Evolutionary conservation across 2,113 vertebrate species (phyloP).

Genomic region (Campylorhamphus procurvoides): DNA sequence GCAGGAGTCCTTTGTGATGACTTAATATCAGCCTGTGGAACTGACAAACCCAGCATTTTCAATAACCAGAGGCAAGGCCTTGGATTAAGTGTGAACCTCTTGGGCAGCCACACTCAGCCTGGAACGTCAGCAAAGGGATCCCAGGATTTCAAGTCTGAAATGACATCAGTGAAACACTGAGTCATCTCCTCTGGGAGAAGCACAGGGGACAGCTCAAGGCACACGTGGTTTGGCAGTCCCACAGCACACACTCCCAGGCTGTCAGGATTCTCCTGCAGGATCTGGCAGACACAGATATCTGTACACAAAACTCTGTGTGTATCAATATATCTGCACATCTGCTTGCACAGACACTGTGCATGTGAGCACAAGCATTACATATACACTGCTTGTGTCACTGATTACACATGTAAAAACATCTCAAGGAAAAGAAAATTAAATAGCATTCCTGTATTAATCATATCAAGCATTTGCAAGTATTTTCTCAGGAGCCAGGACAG

Average conservation of each 20-base stretch:
- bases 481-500: neutral
- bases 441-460: neutral
- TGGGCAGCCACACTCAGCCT: neutral
- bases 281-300: neutral
- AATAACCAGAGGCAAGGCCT: neutral
- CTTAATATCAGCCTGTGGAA: neutral
- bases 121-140: neutral
- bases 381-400: fast-evolving
- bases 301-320: neutral
- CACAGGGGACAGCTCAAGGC: neutral
- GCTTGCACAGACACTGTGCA: fast-evolving
- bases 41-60: neutral
- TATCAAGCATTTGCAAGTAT: fast-evolving
- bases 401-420: neutral
- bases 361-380: fast-evolving
- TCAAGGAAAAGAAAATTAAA: neutral
- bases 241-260: neutral
- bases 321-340: neutral
- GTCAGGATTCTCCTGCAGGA: neutral
- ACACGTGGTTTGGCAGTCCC: neutral
- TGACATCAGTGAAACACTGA: neutral
- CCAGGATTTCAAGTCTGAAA: neutral
- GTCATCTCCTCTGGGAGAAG: neutral
- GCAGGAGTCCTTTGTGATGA: neutral
- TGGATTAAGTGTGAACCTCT: neutral